A percentile compares a stretch with the other conserved stretches of the same genome.
phyloP scores from a whole-genome alignment of 2,888 invertebrate genomes.

The Phengaris arion region DNA sequence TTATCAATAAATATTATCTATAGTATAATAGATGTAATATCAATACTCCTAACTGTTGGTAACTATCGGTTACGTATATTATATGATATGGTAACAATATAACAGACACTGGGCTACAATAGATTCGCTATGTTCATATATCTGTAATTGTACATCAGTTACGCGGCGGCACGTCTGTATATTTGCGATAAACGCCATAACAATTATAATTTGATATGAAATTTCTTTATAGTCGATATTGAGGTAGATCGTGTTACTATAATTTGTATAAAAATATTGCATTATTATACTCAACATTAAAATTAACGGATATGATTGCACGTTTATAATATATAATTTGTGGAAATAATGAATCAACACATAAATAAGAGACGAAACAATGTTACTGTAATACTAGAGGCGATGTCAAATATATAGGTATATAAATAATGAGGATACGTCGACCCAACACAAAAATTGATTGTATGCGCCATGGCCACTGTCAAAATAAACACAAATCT shows the following conservation, averaged over 20 bases:
- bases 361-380: conserved; percentile 40
- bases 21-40: conserved; percentile 2
- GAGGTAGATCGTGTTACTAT: conserved; percentile 74
- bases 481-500: conserved; percentile 5
- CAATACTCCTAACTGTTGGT: conserved; percentile 9
- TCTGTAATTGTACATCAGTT: conserved; percentile 5
- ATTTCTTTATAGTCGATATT: conserved; percentile 55
- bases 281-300: conserved; percentile 77
- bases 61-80: conserved; percentile 25
- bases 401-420: not conserved
- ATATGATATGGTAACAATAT: conserved; percentile 26
- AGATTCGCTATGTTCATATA: conserved; percentile 11
- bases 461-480: not conserved
- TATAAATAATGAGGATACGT: conserved; percentile 1
- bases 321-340: conserved; percentile 72
- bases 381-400: conserved; percentile 1
- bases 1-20: conserved; percentile 12
- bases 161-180: conserved; percentile 20
- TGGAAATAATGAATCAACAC: conserved; percentile 66
- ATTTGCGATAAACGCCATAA: conserved; percentile 6
- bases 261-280: conserved; percentile 78
- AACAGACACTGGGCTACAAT: conserved; percentile 15
- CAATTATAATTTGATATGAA: conserved; percentile 34
- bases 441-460: conserved; percentile 1
- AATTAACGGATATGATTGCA: conserved; percentile 58